Evolutionary conservation across 2,113 vertebrate species (phyloP), one percentile per base, ranked within the genome.

Genomic region (Coregonus clupeaformis): DNA sequence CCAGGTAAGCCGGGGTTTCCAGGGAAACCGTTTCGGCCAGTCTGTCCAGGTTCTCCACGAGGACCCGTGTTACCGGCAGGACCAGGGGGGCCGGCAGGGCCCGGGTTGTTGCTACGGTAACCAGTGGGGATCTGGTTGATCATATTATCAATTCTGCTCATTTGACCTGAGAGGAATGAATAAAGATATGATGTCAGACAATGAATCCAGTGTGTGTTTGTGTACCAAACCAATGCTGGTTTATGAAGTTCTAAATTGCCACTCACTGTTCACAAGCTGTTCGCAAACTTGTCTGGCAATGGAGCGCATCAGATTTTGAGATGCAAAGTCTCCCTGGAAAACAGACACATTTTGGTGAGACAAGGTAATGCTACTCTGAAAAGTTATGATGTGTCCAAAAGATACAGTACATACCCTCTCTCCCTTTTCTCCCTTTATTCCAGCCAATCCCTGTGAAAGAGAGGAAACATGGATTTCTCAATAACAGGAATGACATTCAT

Each of bases 211-310:
- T 49, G 14, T 24, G 25, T 60, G 25, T 36, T 30, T 36, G 55
- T 62, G 2, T 36, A 7, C 30, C 6, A 13, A 24, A 13, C 12
- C 11, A 52, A 52, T 30, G 27, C 49, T 36, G 22, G 59, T 42
- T 18, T 12, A 5, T 49, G 12, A 70, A 78, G 0, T 14, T 22
- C 74, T 29, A 2, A 22, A 22, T 9, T n/a, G 57, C 0, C 30
- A 49, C 87, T 97, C 92, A 99, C 98, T 94, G 83, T 94, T 99
- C 88, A 99, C 97, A 88, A 99, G 79, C 76, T 99, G 98, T 85
- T 99, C 98, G 76, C 98, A 99, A 81, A 99, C 98, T 98, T 99
- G 98, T 96, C 97, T 95, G 84, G 98, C 97, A 73, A 99, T 96
- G 72, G 96, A 94, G 82, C 98, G 93, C 97, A 99, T 99, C 95